These are phyloP conservation scores for Notothenia coriiceps DNA, from an alignment of 2,113 vertebrate species.

Conservation along the genomic window DNA sequence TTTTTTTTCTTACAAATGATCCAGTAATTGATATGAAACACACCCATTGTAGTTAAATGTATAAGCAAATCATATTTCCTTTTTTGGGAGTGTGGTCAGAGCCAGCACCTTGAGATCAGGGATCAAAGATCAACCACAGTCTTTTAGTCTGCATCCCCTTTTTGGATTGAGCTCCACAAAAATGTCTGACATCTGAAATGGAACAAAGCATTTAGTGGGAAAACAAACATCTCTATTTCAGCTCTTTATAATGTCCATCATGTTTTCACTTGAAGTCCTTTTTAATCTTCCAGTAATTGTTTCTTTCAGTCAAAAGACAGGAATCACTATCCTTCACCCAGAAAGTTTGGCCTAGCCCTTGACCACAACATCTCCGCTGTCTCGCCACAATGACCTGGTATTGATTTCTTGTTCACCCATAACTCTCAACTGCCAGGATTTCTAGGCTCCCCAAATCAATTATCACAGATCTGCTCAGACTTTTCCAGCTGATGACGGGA, in stretches of 20 bases:
- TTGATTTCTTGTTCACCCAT: conserved; percentile 56
- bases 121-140: conserved; percentile 78
- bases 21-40: conserved; percentile 49
- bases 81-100: conserved; percentile 51
- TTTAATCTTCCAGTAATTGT: conserved; percentile 81
- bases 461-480: conserved; percentile 72
- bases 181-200: conserved; percentile 73
- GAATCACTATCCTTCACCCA: conserved; percentile 71
- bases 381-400: conserved; percentile 78
- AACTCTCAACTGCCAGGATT: conserved; percentile 61
- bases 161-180: conserved; percentile 74
- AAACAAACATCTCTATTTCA: conserved; percentile 82
- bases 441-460: conserved; percentile 68
- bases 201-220: conserved; percentile 66
- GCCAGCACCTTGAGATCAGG: conserved; percentile 68
- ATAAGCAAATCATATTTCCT: conserved; percentile 48
- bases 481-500: conserved; percentile 80
- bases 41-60: conserved; percentile 60
- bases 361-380: conserved; percentile 80
- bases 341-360: conserved; percentile 64
- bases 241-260: conserved; percentile 61
- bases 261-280: conserved; percentile 62
- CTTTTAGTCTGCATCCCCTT: conserved; percentile 62
- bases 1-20: conserved; percentile 26
- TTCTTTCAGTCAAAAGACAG: conserved; percentile 72